Evolutionary conservation across 2,113 vertebrate species (phyloP), one percentile per base, ranked within the genome.

Genomic region (Notiomystis cincta): DNA sequence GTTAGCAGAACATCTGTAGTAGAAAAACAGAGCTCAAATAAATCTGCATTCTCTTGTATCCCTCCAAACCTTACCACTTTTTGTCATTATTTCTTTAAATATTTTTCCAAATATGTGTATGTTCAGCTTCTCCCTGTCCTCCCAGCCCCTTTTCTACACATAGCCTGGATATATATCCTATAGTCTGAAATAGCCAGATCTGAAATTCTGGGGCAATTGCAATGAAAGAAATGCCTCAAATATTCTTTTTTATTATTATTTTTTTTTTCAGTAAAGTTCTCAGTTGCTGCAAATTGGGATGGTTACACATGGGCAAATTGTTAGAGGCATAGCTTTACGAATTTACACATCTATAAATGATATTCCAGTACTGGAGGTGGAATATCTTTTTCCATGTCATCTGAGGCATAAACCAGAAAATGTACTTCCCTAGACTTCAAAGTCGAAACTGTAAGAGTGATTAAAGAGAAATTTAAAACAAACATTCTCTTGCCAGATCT

Each of bases 381-480:
- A 96, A 93, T 95, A 92, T 96, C 92, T 94, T 96, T 96, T 96
- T 96, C 90, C 89, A 60, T 89, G 93, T 95, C 90, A 95, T 95
- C 90, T 84, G 86, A 95, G 82, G 93, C 79, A 91, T 61, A 95
- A 95, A 92, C 86, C 82, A 96, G 90, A 95, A 93, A 95, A 93
- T 79, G 51, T 92, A 84, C 92, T 95, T 95, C 86, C 73, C 72
- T 84, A 38, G 69, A 91, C 95, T 96, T 97, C 96, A 97, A 95
- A 96, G 92, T 54, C 7, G 12, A 82, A 96, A 90, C 80, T 84
- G 80, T 93, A 95, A 92, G 88, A 89, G 69, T 89, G 90, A 95
- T 97, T 96, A 96, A 96, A 97, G 93, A 84, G 90, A 95, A 95
- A 94, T 94, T 90, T 95, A 94, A 95, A 96, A 51, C 66, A 94